Conservation (phyloP, 2,888 invertebrate species). For the Piscicola geometra region DNA sequence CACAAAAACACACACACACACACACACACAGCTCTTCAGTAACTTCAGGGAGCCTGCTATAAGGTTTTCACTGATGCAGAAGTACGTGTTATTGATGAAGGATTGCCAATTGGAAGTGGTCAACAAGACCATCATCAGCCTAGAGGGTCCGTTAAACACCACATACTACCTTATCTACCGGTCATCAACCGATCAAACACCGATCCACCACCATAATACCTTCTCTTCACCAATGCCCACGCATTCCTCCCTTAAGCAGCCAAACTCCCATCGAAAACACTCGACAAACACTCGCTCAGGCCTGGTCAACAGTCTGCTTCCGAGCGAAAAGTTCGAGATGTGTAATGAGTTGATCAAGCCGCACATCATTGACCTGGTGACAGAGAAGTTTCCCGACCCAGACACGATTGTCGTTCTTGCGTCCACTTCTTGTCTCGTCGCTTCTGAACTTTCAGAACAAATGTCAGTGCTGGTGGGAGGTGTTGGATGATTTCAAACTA, state of each 20-base stretch:
- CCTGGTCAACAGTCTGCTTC: neutral
- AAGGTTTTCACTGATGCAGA: neutral
- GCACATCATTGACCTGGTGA: neutral
- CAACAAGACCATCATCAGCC: neutral
- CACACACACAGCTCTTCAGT: neutral
- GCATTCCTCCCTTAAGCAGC: neutral
- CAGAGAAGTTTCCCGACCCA: neutral
- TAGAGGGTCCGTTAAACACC: neutral
- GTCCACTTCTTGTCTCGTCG: neutral
- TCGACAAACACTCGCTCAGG: too few species aligned
- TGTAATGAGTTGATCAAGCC: conserved; percentile 1
- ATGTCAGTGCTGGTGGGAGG: neutral
- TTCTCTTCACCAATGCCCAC: neutral
- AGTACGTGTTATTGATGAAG: neutral
- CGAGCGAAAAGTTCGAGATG: neutral
- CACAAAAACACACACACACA: too few species aligned
- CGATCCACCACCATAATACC: too few species aligned
- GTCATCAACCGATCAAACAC: too few species aligned
- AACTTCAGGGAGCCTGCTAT: neutral
- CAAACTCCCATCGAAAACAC: too few species aligned
- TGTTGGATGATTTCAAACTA: too few species aligned
- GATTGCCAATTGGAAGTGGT: neutral
- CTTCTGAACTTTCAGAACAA: neutral
- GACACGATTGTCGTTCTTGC: neutral
- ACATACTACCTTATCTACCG: too few species aligned